phyloP scores from a whole-genome alignment of 2,113 vertebrate genomes.

The Ivindomyrus marchei region DNA sequence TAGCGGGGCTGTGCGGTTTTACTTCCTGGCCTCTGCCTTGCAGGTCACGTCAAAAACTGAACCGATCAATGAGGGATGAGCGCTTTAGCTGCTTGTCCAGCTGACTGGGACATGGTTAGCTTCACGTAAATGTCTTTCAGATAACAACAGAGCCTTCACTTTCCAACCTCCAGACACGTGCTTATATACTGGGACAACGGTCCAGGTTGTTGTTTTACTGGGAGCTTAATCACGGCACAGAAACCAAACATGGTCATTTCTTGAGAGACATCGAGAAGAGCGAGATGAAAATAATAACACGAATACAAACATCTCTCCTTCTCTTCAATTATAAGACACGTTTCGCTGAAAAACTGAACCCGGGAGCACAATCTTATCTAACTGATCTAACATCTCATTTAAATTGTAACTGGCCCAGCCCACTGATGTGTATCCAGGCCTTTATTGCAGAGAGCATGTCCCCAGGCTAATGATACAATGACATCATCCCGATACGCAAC shows the following conservation, averaged over 20 bases:
- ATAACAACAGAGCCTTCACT: neutral
- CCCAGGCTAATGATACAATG: neutral
- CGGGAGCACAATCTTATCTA: neutral
- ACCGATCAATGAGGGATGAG: neutral
- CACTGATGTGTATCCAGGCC: neutral
- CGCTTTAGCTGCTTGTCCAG: neutral
- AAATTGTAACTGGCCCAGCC: neutral
- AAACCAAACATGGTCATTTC: neutral
- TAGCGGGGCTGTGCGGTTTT: neutral
- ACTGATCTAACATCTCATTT: neutral
- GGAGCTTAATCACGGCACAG: neutral
- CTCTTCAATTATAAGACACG: neutral
- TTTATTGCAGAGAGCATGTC: neutral
- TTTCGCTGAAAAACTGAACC: neutral
- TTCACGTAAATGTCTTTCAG: neutral
- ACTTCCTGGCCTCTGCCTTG: neutral
- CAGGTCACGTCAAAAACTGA: neutral
- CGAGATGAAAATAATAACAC: neutral
- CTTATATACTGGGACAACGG: neutral
- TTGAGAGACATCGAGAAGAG: neutral
- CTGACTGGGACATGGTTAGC: neutral
- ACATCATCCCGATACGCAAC: neutral
- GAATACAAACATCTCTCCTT: neutral
- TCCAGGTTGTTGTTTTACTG: neutral
- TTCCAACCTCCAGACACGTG: neutral